Base-by-base conservation (phyloP, 2,888 invertebrate genomes). In the Hermaeophaga mercurialis region DNA sequence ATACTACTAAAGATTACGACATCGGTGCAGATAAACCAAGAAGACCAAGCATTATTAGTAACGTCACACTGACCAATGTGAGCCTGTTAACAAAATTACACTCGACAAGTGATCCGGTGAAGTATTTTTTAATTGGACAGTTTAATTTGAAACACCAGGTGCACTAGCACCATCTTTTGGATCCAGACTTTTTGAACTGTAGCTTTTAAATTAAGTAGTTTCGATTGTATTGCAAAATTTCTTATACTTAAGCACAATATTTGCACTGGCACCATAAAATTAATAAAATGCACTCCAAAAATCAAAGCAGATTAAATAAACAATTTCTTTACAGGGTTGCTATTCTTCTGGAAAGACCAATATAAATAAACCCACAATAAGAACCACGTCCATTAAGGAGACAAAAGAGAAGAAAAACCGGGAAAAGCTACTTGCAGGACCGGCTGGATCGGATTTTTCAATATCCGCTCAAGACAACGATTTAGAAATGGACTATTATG, bases 401-500 rank as follows among this genome's bases (percentile, higher is more conserved):
- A 86, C 84, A 3, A 92, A 92, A 72, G 91, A 92, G 66, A 86
- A 85, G 59, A 82, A 86, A 70, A 92, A 92, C 76, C 83, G 90
- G 1, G 86, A 88, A 59, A 82, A 82, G 63, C 75, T 87, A 6
- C 78, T 89, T 18, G 83, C 84, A 3, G 81, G 85, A 2, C 84
- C 85, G 1, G 69, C 70, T 2, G 85, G 86, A 0, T 91, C 91
- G 0, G 92, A 93, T 71, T 87, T 91, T 66, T 91, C 91, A 46
- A 79, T 92, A 18, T 81, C 82, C 0, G 87, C 85, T 3, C 88
- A 85, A 39, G 90, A 89, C 44, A 82, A 82, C 39, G 92, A 92
- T 70, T 81, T 92, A 70, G 92, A 93, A 75, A 81, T 93, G 62
- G 93, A 93, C 74, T 93, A 93, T 70, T 92, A 93, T 72, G 92